A percentile compares a stretch with the other conserved stretches of the same genome.
Evolutionary conservation across 2,888 invertebrate species (phyloP).

Genomic region (Dascillus cervinus): DNA sequence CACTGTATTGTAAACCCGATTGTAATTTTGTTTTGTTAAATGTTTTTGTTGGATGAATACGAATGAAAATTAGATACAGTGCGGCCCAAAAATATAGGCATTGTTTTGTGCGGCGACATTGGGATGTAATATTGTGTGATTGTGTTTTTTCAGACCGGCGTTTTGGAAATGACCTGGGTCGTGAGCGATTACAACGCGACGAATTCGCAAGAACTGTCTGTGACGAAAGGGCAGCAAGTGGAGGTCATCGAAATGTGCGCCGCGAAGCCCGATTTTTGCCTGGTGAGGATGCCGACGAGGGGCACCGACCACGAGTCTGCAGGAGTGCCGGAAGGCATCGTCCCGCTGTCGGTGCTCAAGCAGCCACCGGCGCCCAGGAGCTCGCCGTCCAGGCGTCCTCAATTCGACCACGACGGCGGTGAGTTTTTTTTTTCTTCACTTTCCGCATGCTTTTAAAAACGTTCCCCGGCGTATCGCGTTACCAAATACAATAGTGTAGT

Average conservation of each 20-base stretch:
- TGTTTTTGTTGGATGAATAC: too few relatives aligned
- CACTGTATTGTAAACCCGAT: too few relatives aligned
- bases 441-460: background rate
- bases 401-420: constrained; percentile 38
- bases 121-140: background rate
- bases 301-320: constrained; percentile 37
- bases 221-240: constrained; percentile 88
- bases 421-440: constrained; percentile 23
- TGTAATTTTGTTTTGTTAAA: too few relatives aligned
- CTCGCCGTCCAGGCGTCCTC: constrained; percentile 47
- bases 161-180: constrained; percentile 86
- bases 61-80: too few relatives aligned
- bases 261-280: constrained; percentile 61
- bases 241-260: constrained; percentile 78
- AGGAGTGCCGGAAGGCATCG: constrained; percentile 65
- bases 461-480: background rate
- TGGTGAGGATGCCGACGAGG: constrained; percentile 56
- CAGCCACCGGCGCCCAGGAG: constrained; percentile 59
- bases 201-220: constrained; percentile 71
- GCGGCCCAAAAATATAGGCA: too few relatives aligned
- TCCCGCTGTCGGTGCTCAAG: constrained; percentile 71
- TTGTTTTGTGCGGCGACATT: too few relatives aligned
- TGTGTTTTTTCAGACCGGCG: constrained; percentile 54
- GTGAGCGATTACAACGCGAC: constrained; percentile 78
- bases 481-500: constrained; percentile 6